Base-by-base conservation (phyloP, 2,797 vertebrate genomes). In the Xerus rutilus region DNA sequence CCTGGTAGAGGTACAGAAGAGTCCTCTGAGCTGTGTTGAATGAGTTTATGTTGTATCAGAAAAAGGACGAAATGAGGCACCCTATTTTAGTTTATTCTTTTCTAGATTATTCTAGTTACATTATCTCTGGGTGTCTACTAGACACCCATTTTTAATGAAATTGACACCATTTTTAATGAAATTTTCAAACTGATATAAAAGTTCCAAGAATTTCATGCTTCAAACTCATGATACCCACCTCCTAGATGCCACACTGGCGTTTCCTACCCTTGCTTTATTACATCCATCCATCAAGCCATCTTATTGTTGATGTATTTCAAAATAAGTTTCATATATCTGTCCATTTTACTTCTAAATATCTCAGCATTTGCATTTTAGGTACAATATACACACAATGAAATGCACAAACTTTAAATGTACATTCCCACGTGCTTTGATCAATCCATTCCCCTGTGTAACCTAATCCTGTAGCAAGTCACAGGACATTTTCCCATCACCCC, bases 281-380 rank as follows among this genome's bases (percentile, higher is more conserved):
- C 15, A 21, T 5, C 64, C n/a, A 65, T 32, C 8, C 47, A 49
- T 30, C 45, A 43, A 83, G 32, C 20, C 59, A 64, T 87, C 43
- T 81, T 30, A 64, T 39, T 93, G 82, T 54, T 87, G 52, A 76
- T 30, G n/a, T 21, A 74, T 69, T 70, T 95, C 52, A 90, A 70
- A 81, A 32, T 74, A 59, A 90, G 7, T 65, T 70, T 17, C 17
- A 81, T 43, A 76, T 12, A 25, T 76, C 15, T 69, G 65, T 52
- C 59, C 25, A 64, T 47, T 70, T 64, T 21, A 85, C n/a, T n/a
- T 81, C 70, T 89, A 49, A 86, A 70, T 14, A 82, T 32, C 32
- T 69, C 54, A 92, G n/a, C 13, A 62, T 70, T 74, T 67, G 21
- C n/a, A 28, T 25, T 21, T 92, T 47, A 54, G 69, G 67, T 70